Evolutionary conservation across 2,888 invertebrate genomes (phyloP).

Genomic region (Platycheirus rosarum): DNA sequence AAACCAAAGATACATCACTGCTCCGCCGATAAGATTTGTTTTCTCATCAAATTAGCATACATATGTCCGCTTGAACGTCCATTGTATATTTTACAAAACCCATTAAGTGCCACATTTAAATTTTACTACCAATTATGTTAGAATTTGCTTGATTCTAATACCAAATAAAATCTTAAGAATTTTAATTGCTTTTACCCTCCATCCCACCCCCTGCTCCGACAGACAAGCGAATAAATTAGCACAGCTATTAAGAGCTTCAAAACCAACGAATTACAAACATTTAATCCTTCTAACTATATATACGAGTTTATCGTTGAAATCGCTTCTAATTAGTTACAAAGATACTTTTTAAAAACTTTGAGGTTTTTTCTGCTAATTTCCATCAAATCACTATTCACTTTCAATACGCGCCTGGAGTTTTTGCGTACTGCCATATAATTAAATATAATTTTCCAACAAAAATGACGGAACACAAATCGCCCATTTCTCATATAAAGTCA

Average conservation of each 20-base stretch:
- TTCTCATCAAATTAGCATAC: conserved; percentile 1
- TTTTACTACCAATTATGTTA: conserved; percentile 12
- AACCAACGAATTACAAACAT: conserved; percentile 23
- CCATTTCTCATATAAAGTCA: neutral
- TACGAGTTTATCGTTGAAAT: conserved; percentile 19
- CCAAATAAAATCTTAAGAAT: conserved; percentile 21
- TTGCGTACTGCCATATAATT: neutral
- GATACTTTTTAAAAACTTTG: neutral
- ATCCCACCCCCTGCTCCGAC: neutral
- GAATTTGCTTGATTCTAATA: conserved; percentile 2
- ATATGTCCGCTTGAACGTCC: neutral
- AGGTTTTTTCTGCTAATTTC: neutral
- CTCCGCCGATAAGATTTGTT: neutral
- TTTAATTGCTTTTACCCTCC: conserved; percentile 19
- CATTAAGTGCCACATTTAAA: conserved; percentile 11
- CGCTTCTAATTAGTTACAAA: neutral
- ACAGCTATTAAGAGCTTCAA: conserved; percentile 19
- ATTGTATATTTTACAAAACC: neutral
- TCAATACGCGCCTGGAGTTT: no score
- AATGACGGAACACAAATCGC: conserved; percentile 15
- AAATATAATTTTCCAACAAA: conserved; percentile 15
- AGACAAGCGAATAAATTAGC: conserved; percentile 34
- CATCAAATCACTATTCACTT: conserved; percentile 5
- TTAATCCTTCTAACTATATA: no score
- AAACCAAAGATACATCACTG: conserved; percentile 1